A percentile compares a stretch with the other conserved stretches of the same genome.
phyloP scores from a whole-genome alignment of 2,888 invertebrate species.

The Stenichneumon culpator region DNA sequence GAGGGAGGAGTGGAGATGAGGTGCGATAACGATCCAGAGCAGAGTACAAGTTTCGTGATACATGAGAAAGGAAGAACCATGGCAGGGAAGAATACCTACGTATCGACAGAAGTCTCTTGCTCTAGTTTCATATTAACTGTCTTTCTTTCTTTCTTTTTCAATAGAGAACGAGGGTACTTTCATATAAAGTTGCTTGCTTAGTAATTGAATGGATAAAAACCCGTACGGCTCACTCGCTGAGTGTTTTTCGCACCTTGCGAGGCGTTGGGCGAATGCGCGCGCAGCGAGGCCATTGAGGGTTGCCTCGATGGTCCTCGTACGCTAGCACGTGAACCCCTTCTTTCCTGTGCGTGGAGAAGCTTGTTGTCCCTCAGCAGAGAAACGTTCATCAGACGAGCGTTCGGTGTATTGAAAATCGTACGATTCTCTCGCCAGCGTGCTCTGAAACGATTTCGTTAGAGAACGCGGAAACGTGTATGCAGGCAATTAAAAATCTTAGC shows the following conservation, averaged over 20 bases:
- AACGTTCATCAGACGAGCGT: constrained; percentile 97
- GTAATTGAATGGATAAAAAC: constrained; percentile 84
- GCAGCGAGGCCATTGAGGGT: constrained; percentile 94
- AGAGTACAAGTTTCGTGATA: neutral
- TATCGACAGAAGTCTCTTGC: constrained; percentile 70
- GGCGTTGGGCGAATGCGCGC: constrained; percentile 91
- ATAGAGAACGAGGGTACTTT: constrained; percentile 65
- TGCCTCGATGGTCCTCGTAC: constrained; percentile 93
- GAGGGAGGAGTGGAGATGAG: neutral
- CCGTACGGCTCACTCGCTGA: constrained; percentile 84
- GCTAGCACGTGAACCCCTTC: constrained; percentile 93
- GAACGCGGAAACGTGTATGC: constrained; percentile 12
- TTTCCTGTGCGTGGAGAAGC: constrained; percentile 91
- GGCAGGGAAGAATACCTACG: constrained; percentile 67
- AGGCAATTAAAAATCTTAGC: neutral
- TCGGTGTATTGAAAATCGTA: constrained; percentile 97
- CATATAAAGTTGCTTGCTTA: constrained; percentile 83
- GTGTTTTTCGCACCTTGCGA: constrained; percentile 88
- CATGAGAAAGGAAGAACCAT: constrained; percentile 42
- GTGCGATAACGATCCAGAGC: neutral
- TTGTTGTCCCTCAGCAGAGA: constrained; percentile 94
- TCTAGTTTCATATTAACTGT: constrained; percentile 57
- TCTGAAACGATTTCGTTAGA: constrained; percentile 86
- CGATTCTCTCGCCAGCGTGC: constrained; percentile 97
- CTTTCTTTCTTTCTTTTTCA: constrained; percentile 35